phyloP scores from a whole-genome alignment of 2,113 vertebrate genomes.

The Circaetus gallicus region DNA sequence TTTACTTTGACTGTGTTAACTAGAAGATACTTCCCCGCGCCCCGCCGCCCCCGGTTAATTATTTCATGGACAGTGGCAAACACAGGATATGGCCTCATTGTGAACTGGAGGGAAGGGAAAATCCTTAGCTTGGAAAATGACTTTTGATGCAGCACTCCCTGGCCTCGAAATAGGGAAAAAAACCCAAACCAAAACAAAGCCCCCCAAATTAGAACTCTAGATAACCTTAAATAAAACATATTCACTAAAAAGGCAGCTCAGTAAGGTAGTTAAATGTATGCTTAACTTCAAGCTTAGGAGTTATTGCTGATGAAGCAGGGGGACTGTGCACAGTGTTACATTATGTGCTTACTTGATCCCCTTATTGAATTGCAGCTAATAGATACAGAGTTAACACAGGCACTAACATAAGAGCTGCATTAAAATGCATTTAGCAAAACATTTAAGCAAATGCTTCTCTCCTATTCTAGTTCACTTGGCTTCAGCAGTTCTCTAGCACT shows the following conservation, averaged over 20 bases:
- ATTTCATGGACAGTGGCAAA: slow-evolving; percentile 21
- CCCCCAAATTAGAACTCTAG: not conserved
- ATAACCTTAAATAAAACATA: not conserved
- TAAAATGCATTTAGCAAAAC: not conserved
- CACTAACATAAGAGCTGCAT: not conserved
- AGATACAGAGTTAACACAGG: not conserved
- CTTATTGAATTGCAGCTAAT: not conserved
- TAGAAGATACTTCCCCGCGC: not conserved
- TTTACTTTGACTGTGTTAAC: slow-evolving; percentile 28
- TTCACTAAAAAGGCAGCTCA: not conserved
- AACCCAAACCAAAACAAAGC: not conserved
- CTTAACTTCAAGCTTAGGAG: not conserved
- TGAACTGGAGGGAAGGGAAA: not conserved
- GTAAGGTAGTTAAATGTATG: not conserved
- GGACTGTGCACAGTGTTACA: not conserved
- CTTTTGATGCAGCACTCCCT: not conserved
- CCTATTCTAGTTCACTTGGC: not conserved
- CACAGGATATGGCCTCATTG: not conserved
- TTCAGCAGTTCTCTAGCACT: not conserved
- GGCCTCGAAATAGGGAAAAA: not conserved
- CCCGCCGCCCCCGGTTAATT: slow-evolving; percentile 18
- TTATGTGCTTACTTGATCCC: not conserved
- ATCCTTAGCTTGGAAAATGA: slow-evolving; percentile 4
- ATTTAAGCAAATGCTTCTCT: not conserved
- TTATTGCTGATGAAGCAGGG: not conserved